These are phyloP conservation scores for Bembecia ichneumoniformis DNA, from an alignment of 2,888 invertebrate species.

Conservation along the genomic window DNA sequence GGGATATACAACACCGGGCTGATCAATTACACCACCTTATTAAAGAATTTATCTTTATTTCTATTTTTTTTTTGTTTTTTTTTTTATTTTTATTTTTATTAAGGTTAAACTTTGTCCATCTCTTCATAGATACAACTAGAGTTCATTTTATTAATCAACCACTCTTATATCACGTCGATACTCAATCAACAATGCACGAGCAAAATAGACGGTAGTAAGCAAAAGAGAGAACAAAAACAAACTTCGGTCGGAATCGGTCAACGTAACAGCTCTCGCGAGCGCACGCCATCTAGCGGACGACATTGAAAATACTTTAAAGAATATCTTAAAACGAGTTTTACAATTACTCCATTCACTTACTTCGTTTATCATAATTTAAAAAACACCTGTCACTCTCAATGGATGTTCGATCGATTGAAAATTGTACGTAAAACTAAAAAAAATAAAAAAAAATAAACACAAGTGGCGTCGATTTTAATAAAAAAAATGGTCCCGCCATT, in stretches of 20 bases:
- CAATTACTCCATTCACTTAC: too few species aligned
- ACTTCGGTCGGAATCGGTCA: constrained; percentile 7
- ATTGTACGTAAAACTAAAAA: too few species aligned
- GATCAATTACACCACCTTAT: constrained; percentile 67
- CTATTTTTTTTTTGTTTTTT: constrained; percentile 60
- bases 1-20: constrained; percentile 43
- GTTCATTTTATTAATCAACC: constrained; percentile 41
- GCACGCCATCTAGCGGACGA: background rate
- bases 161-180: constrained; percentile 35
- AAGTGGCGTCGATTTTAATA: too few species aligned
- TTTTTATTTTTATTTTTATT: constrained; percentile 69
- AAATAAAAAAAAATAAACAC: too few species aligned
- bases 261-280: too few species aligned
- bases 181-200: constrained; percentile 39
- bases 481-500: too few species aligned
- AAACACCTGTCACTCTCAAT: too few species aligned
- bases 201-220: constrained; percentile 51
- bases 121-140: constrained; percentile 48
- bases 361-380: too few species aligned
- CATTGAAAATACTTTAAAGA: background rate
- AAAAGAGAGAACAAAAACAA: constrained; percentile 65
- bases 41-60: constrained; percentile 68
- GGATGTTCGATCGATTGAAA: too few species aligned
- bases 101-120: constrained; percentile 64
- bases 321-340: too few species aligned